Evolutionary conservation across 2,113 vertebrate genomes (phyloP), one percentile per base, ranked within the genome.

Genomic region (Microcebus tavaratra): DNA sequence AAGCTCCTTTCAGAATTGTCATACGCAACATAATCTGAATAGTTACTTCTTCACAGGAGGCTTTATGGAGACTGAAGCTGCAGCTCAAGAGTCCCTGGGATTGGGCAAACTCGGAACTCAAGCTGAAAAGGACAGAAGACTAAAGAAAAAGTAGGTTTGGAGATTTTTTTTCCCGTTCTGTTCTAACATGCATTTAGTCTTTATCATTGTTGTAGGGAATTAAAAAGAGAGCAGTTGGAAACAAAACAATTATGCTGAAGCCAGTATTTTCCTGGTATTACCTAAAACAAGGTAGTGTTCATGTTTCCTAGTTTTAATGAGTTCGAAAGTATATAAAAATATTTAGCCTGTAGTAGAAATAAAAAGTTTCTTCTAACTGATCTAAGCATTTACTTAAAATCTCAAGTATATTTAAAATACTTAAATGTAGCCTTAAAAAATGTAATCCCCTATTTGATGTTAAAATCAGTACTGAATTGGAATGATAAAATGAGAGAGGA

Each of bases 141-240:
- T 99, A 85, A 99, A 99, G 98, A 99, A 99, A 99, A 99, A 99
- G 99, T 99, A 99, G 99, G 99, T 99, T 95, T 87, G 67, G 15
- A 92, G 79, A 93, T 63, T 42, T 42, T 42, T 42, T 76, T 15
- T 83, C 42, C 29, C 87, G 78, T 67, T 1, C 31, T 73, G 65
- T 84, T 59, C n/a, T 96, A 18, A 68, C n/a, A 68, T 4, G 80
- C 61, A 25, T 68, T 88, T 96, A 31, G 39, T 14, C 65, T 42
- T 34, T 93, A 23, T 50, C 50, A 59, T 1, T 84, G 36, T 93
- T 76, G 4, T 29, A 75, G 84, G 65, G 20, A 68, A 50, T 76
- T 78, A 67, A 84, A 59, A 94, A 84, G 8, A 90, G 9, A 36
- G 3, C 12, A 50, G 20, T 48, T 76, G 29, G 27, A 93, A 93